Evolutionary conservation across 2,797 vertebrate species (phyloP).

Genomic region (Mareca penelope): DNA sequence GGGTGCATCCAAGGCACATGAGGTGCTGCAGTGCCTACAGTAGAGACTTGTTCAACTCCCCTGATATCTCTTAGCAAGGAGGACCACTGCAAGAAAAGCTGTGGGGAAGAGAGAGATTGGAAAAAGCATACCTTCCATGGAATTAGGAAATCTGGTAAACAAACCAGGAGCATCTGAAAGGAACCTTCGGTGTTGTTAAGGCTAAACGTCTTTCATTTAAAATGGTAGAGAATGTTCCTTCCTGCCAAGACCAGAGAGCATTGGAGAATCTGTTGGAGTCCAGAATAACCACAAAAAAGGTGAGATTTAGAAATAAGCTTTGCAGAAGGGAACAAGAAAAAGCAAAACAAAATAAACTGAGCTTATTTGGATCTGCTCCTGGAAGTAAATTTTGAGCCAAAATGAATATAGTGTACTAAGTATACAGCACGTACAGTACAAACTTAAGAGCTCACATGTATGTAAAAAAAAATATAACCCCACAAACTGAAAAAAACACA

Average conservation of each 20-base stretch:
- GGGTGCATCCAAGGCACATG: background rate
- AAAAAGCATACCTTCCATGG: background rate
- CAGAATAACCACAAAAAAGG: background rate
- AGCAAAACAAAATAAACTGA: background rate
- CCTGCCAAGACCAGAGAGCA: background rate
- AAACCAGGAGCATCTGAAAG: background rate
- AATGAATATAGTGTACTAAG: background rate
- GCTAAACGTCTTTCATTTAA: background rate
- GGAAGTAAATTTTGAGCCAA: slow-evolving; percentile 6
- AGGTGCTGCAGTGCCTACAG: background rate
- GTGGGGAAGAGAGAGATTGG: background rate
- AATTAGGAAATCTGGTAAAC: background rate
- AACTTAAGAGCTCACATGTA: background rate
- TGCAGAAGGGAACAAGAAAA: background rate
- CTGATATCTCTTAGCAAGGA: background rate
- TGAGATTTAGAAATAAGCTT: background rate
- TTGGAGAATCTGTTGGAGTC: background rate
- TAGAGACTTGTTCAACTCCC: background rate
- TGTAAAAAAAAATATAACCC: background rate
- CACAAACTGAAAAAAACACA: background rate
- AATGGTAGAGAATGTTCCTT: background rate
- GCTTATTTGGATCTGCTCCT: slow-evolving; percentile 27
- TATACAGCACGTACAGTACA: background rate
- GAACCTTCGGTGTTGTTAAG: background rate
- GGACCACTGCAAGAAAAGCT: background rate